Conservation (phyloP, 2,797 vertebrate species). For the Paratrypauchen microcephalus region DNA sequence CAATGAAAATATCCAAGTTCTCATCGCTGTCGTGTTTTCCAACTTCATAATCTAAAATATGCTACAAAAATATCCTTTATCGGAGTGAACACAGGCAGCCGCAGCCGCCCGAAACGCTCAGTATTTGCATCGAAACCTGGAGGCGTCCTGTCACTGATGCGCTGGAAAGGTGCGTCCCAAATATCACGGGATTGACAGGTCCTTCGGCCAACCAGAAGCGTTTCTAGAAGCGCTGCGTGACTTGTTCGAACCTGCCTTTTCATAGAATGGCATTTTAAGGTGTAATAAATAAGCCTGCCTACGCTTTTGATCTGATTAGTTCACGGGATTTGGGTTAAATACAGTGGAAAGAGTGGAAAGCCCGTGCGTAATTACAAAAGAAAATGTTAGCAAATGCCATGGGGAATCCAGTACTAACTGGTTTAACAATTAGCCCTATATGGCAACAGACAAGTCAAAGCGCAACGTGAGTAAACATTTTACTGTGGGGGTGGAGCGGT, state of each 20-base stretch:
- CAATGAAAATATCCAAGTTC: slow-evolving; percentile 1
- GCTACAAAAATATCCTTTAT: not conserved
- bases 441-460: not conserved
- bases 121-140: slow-evolving; percentile 35
- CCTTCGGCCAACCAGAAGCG: slow-evolving; percentile 47
- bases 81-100: not conserved
- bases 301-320: not conserved
- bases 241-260: slow-evolving; percentile 40
- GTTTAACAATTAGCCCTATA: not conserved
- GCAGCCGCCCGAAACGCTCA: not conserved
- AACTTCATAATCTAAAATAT: too few species aligned
- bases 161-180: slow-evolving; percentile 11
- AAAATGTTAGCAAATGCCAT: not conserved
- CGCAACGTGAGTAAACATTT: not conserved
- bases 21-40: slow-evolving; percentile 14
- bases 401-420: not conserved
- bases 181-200: slow-evolving; percentile 24
- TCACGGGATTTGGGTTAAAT: not conserved
- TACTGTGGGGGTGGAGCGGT: not conserved
- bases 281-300: not conserved
- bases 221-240: not conserved
- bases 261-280: not conserved
- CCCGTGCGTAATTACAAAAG: too few species aligned
- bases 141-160: not conserved
- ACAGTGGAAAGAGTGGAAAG: not conserved